These are phyloP conservation scores for Desoria tigrina DNA, from an alignment of 2,888 invertebrate genomes.

Conservation along the genomic window DNA sequence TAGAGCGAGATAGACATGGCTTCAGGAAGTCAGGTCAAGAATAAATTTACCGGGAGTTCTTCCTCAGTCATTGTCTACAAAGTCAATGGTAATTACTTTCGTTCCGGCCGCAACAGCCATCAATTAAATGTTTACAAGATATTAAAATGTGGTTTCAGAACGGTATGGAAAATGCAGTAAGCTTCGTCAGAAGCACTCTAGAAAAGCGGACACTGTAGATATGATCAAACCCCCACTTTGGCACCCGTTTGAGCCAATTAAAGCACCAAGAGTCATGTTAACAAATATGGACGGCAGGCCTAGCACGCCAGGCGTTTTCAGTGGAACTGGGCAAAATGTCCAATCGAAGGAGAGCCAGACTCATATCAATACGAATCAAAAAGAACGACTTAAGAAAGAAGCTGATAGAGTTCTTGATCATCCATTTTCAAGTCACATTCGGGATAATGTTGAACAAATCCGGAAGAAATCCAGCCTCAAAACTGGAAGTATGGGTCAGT, in stretches of 20 bases:
- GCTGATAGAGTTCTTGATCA: neutral
- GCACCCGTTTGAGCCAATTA: no score
- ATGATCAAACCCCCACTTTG: no score
- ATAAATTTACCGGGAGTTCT: neutral
- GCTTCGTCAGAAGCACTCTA: neutral
- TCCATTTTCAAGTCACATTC: conserved; percentile 3
- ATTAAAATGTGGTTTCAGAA: neutral
- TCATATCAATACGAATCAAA: neutral
- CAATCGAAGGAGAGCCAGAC: conserved; percentile 17
- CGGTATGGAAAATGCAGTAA: neutral
- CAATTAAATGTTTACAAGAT: neutral
- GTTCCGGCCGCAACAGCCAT: no score
- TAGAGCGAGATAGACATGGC: neutral
- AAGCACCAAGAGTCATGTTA: no score
- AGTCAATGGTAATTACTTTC: conserved; percentile 11
- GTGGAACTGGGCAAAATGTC: conserved; percentile 13
- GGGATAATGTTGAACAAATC: neutral
- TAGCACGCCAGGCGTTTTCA: no score
- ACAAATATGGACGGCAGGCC: no score
- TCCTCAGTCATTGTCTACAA: neutral
- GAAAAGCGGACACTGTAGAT: no score
- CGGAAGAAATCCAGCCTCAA: no score
- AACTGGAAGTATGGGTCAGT: neutral
- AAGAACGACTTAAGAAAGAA: neutral
- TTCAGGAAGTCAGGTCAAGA: no score